Evolutionary conservation across 2,797 vertebrate genomes (phyloP).

Genomic region (Xiphorhynchus erythropygius): DNA sequence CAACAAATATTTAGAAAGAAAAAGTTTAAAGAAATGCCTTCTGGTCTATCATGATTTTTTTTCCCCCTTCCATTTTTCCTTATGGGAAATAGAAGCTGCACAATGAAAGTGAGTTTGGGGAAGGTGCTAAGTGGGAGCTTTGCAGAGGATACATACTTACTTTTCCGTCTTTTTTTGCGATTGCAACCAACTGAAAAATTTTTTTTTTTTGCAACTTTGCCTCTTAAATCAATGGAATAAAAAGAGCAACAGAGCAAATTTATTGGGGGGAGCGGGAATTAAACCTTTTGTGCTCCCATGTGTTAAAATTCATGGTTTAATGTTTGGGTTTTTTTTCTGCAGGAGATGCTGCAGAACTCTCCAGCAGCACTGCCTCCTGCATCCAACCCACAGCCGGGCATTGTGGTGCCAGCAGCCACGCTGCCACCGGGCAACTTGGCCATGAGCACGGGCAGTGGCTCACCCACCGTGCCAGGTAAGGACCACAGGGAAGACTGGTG

Average conservation of each 20-base stretch:
- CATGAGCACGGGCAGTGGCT: conserved; percentile 92
- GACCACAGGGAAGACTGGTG: rapidly evolving
- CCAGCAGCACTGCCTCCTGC: conserved; percentile 90
- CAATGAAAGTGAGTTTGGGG: neutral
- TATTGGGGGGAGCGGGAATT: rapidly evolving
- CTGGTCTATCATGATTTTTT: neutral
- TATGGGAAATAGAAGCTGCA: neutral
- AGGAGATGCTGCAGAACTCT: conserved; percentile 96
- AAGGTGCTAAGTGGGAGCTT: neutral
- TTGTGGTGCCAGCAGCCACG: conserved; percentile 87
- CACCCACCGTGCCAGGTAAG: conserved; percentile 89
- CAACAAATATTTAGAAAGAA: neutral
- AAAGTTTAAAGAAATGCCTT: neutral
- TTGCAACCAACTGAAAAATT: neutral
- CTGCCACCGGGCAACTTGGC: conserved; percentile 89
- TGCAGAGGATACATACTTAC: neutral
- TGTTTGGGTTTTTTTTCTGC: rapidly evolving
- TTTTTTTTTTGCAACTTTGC: rapidly evolving
- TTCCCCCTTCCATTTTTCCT: neutral
- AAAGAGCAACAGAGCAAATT: rapidly evolving
- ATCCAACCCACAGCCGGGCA: conserved; percentile 90
- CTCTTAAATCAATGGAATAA: rapidly evolving
- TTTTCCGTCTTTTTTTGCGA: neutral
- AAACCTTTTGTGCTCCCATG: rapidly evolving
- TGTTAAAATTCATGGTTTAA: rapidly evolving